Evolutionary conservation across 2,113 vertebrate species (phyloP), one percentile per base, ranked within the genome.

Genomic region (Sturnus vulgaris): DNA sequence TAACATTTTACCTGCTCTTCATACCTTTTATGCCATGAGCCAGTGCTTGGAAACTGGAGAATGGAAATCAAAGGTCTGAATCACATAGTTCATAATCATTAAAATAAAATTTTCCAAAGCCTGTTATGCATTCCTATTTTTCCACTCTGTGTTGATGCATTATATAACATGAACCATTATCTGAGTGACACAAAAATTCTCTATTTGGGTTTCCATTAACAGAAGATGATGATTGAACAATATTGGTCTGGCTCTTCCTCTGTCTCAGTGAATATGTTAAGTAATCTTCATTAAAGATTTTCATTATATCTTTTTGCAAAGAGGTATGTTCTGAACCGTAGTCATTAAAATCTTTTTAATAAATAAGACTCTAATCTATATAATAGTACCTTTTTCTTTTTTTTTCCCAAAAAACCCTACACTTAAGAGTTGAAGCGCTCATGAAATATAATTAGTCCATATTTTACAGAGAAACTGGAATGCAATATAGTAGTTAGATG

Each of bases 351-450:
- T 5, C 0, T 59, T 91, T 72, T 55, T 64, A n/a, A 69, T 40
- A 69, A 88, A 83, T 40, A 22, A 9, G 15, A 42, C 9, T 44
- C 16, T 0, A 25, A 39, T 39, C 39, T 39, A 39, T 39, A 39
- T 39, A 39, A 46, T 65, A 60, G 10, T 50, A 63, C 22, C 65
- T 55, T 30, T 78, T 7, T 3, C 9, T 28, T 28, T n/a, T 3
- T 21, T 39, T 50, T 47, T 46, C 7, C 1, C 0, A 31, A 37
- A 37, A 50, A 23, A 1, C 0, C 9, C 11, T 8, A 17, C 23
- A 50, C 17, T 73, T 87, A 60, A 25, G 44, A 60, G 14, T 71
- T 69, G n/a, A 82, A 68, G 18, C 35, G 12, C 33, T 71, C 3
- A 22, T 50, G 85, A 94, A 86, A 82, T 14, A 76, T 28, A 70